These are phyloP conservation scores for Falco peregrinus DNA, from an alignment of 2,797 vertebrate genomes.

Conservation along the genomic window DNA sequence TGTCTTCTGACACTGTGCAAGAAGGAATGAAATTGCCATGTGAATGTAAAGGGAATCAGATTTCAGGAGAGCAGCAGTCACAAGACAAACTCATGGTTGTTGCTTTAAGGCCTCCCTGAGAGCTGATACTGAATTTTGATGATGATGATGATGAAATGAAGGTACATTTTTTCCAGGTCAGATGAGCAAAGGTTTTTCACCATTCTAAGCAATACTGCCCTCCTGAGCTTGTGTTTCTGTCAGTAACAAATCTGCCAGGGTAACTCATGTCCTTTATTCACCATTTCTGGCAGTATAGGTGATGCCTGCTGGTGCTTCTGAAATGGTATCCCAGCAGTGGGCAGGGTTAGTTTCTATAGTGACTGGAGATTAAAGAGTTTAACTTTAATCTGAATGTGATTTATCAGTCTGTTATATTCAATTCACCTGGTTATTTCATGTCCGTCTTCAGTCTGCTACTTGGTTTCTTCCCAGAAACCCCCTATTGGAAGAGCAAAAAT, in stretches of 20 bases:
- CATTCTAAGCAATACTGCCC: neutral
- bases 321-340: neutral
- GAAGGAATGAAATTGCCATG: neutral
- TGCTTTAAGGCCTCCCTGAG: neutral
- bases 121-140: neutral
- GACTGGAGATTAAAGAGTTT: neutral
- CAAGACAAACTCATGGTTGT: neutral
- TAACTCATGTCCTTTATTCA: neutral
- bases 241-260: neutral
- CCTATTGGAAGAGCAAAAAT: neutral
- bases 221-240: neutral
- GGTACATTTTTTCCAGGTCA: neutral
- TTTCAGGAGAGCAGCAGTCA: neutral
- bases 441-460: neutral
- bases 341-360: slow-evolving; percentile 36
- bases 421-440: neutral
- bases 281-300: neutral
- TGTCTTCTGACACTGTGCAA: neutral
- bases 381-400: neutral
- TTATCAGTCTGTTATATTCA: neutral
- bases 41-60: neutral
- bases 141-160: neutral
- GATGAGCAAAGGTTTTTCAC: neutral
- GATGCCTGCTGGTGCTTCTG: neutral
- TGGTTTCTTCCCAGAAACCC: neutral